phyloP scores from a whole-genome alignment of 2,113 vertebrate species.

The Pimephales promelas region DNA sequence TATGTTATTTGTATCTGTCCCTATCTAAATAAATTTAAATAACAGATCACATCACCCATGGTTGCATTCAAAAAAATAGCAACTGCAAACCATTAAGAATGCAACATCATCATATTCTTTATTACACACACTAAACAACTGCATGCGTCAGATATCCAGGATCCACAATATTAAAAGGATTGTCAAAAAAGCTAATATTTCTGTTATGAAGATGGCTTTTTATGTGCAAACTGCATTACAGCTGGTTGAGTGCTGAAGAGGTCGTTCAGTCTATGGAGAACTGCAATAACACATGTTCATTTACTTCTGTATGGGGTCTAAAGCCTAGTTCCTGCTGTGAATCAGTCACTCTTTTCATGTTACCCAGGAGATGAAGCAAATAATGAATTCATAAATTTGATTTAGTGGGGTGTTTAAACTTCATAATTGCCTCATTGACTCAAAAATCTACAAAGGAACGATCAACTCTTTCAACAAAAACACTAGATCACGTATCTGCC shows the following conservation, averaged over 20 bases:
- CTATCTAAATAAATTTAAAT: no score
- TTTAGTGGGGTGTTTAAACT: background rate
- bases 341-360: constrained; percentile 16
- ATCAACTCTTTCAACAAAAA: constrained; percentile 2
- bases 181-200: no score
- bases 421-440: constrained; percentile 24
- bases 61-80: no score
- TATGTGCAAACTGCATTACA: background rate
- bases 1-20: no score
- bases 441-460: background rate
- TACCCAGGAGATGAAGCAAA: constrained; percentile 25
- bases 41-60: no score
- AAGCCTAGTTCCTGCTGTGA: background rate
- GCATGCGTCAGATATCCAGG: no score
- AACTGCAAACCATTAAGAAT: no score
- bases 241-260: background rate
- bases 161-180: no score
- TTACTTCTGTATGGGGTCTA: background rate
- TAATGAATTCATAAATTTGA: background rate
- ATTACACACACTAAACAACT: no score
- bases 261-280: constrained; percentile 1
- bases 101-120: no score
- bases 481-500: constrained; percentile 27
- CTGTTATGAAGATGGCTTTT: no score
- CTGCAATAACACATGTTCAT: background rate